Percentiles rank a stretch among this genome's conserved stretches.
These are phyloP conservation scores for Sphenodon punctatus DNA, from an alignment of 2,797 vertebrate genomes.

Conservation along the genomic window DNA sequence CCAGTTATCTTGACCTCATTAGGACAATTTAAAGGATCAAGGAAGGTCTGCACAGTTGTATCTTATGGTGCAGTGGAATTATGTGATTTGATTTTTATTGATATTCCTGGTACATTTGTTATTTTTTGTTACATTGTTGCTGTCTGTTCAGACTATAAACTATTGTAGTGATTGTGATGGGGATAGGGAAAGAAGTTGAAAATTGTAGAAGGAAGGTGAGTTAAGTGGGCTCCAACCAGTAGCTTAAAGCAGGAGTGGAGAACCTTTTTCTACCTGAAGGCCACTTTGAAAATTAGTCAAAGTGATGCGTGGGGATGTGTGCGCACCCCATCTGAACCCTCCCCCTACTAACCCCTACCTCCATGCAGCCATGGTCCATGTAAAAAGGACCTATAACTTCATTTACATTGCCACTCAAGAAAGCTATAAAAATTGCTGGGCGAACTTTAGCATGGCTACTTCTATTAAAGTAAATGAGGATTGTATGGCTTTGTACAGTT, in stretches of 20 bases:
- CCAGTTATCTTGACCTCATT: not conserved
- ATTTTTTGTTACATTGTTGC: not conserved
- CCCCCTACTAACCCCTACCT: too few species aligned
- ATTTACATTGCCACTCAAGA: not conserved
- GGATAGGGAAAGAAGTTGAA: not conserved
- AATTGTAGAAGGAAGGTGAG: not conserved
- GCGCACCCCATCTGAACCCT: too few species aligned
- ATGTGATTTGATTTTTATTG: not conserved
- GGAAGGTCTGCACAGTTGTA: not conserved
- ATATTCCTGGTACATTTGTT: not conserved
- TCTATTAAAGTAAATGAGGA: not conserved
- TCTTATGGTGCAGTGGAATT: not conserved
- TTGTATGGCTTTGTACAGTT: not conserved
- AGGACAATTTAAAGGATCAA: not conserved
- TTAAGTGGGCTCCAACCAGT: not conserved
- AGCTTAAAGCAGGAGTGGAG: not conserved
- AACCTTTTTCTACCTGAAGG: too few species aligned
- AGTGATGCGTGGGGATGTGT: too few species aligned
- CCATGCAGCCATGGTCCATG: too few species aligned
- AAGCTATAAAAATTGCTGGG: not conserved
- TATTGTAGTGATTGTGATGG: not conserved
- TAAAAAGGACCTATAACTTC: too few species aligned
- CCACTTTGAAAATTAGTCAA: too few species aligned
- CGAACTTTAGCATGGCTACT: not conserved
- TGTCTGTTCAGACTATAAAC: not conserved